A percentile compares a stretch with the other conserved stretches of the same genome.
These are phyloP conservation scores for Vulpes ferrilata DNA, from an alignment of 2,113 vertebrate species.

Conservation along the genomic window DNA sequence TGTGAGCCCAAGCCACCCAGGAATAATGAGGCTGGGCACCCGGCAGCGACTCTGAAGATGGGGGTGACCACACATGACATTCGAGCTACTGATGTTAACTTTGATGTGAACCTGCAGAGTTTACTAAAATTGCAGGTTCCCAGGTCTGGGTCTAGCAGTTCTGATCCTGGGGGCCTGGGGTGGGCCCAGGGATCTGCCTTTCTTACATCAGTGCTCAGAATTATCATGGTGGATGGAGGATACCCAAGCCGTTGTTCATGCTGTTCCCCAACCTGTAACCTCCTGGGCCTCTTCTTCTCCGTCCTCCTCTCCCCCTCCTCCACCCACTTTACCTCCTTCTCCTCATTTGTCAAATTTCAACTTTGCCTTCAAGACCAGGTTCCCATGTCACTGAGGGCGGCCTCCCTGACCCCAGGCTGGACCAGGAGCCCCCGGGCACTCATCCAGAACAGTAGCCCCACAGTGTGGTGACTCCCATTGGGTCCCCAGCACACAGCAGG, in stretches of 20 bases:
- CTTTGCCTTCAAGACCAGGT: not conserved
- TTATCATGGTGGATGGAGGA: not conserved
- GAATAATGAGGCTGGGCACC: not conserved
- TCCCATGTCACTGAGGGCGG: accelerated
- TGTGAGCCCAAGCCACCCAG: not conserved
- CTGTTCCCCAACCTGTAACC: too few species aligned
- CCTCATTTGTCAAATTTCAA: not conserved
- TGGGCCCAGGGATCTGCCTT: not conserved
- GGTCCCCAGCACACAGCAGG: not conserved
- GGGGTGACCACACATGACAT: not conserved
- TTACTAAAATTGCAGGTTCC: not conserved
- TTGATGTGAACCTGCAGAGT: not conserved
- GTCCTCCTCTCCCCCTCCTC: not conserved
- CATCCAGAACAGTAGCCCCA: not conserved
- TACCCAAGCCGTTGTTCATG: accelerated
- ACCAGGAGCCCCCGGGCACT: too few species aligned
- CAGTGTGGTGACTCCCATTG: too few species aligned
- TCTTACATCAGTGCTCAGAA: accelerated
- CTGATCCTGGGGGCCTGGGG: too few species aligned
- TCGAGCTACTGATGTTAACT: accelerated
- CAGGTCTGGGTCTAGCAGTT: not conserved
- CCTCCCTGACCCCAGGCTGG: not conserved
- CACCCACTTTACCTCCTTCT: not conserved
- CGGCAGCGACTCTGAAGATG: not conserved
- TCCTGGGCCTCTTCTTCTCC: too few species aligned